Base-by-base conservation (phyloP, 2,888 invertebrate species). In the Leuctra nigra region DNA sequence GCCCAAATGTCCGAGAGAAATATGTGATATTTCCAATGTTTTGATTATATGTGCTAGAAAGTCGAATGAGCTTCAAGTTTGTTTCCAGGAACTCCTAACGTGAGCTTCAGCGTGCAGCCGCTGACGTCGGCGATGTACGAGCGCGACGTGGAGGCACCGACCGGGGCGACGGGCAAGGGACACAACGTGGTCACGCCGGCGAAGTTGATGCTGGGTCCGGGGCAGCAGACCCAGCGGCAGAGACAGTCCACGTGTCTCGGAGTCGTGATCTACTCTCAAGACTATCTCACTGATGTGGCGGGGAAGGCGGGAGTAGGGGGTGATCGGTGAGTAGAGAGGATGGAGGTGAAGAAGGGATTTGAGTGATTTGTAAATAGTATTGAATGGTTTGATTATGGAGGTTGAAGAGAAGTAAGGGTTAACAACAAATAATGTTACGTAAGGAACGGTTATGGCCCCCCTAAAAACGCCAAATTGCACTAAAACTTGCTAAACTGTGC, bases 21-120 rank as follows among this genome's bases (percentile, higher is more conserved):
- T n/a, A n/a, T n/a, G n/a, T n/a, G n/a, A n/a, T n/a, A n/a, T n/a
- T n/a, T n/a, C n/a, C n/a, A n/a, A n/a, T n/a, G n/a, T n/a, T n/a
- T n/a, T n/a, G n/a, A n/a, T n/a, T n/a, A n/a, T n/a, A n/a, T n/a
- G n/a, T n/a, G n/a, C n/a, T n/a, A n/a, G n/a, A n/a, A n/a, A n/a
- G n/a, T n/a, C n/a, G n/a, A n/a, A n/a, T n/a, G n/a, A n/a, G n/a
- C n/a, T n/a, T n/a, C n/a, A n/a, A n/a, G n/a, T 39, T 35, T 41
- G 13, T 25, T 14, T 13, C 20, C 47, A 47, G 47, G 33, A n/a
- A 11, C 18, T 6, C 20, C 44, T 2, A 44, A 22, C 22, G 44
- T 44, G 22, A 44, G 44, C 44, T 44, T 57, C n/a, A 57, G 57
- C 41, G 47, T 57, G 3, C 53, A 57, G 54, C 44, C 47, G 39